Percentiles rank a stretch among this genome's conserved stretches.
Conservation (phyloP, 2,888 invertebrate species). For the Heliconius ethilla region DNA sequence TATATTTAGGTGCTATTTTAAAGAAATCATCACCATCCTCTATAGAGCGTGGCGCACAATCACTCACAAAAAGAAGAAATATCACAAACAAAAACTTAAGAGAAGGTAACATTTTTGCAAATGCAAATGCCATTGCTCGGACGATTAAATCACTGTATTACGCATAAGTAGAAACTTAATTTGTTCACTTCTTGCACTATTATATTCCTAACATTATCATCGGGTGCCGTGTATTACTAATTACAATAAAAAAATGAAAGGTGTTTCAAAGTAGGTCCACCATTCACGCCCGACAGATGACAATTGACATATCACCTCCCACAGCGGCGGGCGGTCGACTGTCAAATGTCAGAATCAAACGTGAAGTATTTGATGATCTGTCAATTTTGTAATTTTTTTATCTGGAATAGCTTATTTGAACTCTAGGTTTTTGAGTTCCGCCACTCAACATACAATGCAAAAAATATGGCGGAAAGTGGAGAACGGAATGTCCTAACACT, state of each 20-base stretch:
- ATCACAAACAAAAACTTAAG: constrained; percentile 62
- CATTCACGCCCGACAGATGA: constrained; percentile 1
- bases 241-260: background rate
- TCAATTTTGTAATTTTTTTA: background rate
- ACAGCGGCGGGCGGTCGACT: background rate
- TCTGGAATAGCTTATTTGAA: background rate
- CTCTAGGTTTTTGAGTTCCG: background rate
- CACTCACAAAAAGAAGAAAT: constrained; percentile 63
- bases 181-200: constrained; percentile 13
- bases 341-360: constrained; percentile 8
- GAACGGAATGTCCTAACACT: no score
- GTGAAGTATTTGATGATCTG: background rate
- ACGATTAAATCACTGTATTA: background rate
- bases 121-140: background rate
- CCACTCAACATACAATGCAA: no score
- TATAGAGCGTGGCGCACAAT: constrained; percentile 63
- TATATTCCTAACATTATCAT: constrained; percentile 8
- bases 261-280: background rate
- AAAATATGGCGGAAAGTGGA: no score
- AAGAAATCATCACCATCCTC: constrained; percentile 80
- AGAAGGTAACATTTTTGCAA: constrained; percentile 56
- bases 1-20: constrained; percentile 83
- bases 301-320: constrained; percentile 1
- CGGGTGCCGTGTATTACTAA: background rate
- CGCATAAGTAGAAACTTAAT: background rate